phyloP scores from a whole-genome alignment of 2,888 invertebrate species.

The Dexiosoma caninum region DNA sequence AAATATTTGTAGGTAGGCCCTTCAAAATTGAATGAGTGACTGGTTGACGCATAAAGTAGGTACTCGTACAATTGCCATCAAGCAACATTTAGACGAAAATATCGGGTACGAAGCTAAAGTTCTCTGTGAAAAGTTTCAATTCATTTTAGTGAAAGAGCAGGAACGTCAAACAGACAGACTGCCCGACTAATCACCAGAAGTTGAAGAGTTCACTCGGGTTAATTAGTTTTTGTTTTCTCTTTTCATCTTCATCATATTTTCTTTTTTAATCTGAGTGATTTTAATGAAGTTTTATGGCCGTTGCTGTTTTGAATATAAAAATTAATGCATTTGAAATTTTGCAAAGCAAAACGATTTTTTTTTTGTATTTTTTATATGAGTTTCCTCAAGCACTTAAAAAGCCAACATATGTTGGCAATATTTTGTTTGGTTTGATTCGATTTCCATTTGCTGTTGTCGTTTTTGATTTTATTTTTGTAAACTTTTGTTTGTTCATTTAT shows the following conservation, averaged over 20 bases:
- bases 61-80: neutral
- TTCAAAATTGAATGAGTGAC: neutral
- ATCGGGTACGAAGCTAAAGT: neutral
- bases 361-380: neutral
- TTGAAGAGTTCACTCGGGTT: constrained; percentile 60
- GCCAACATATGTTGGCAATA: constrained; percentile 49
- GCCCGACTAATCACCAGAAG: constrained; percentile 54
- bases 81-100: neutral
- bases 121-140: constrained; percentile 37
- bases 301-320: constrained; percentile 14
- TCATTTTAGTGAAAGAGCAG: constrained; percentile 5
- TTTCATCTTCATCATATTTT: neutral
- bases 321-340: constrained; percentile 24
- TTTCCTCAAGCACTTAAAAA: constrained; percentile 1
- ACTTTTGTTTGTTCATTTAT: constrained; percentile 17
- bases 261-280: neutral
- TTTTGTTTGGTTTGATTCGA: constrained; percentile 27
- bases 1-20: neutral
- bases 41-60: neutral
- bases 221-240: constrained; percentile 48
- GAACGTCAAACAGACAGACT: neutral
- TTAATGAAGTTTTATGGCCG: neutral
- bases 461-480: neutral
- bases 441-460: constrained; percentile 29
- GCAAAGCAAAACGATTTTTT: constrained; percentile 16